Evolutionary conservation across 2,888 invertebrate genomes (phyloP), one percentile per base, ranked within the genome.

Genomic region (Plagodis dolabraria): DNA sequence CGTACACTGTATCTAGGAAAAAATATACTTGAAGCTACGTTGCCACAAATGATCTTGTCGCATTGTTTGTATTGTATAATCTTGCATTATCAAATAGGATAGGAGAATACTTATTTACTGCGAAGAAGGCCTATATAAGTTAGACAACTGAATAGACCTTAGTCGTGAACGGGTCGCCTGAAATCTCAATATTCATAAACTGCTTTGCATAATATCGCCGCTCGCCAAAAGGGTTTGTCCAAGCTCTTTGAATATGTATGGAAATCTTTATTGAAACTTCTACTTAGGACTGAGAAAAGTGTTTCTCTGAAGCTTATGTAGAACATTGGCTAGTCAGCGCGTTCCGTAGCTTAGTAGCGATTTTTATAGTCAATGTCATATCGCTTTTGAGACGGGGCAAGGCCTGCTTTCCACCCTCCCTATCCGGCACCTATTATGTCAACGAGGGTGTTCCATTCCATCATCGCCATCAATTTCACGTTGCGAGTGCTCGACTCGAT

Each of bases 401-500:
- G n/a, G n/a, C n/a, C n/a, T n/a, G n/a, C n/a, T n/a, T n/a, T n/a
- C n/a, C n/a, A n/a, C n/a, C n/a, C n/a, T n/a, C n/a, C n/a, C n/a
- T n/a, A n/a, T n/a, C 45, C 48, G 6, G 22, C 40, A 35, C 34
- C 6, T 33, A 50, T 50, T 50, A 56, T 7, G 22, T 6, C 6
- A 11, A 10, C 33, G 11, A 22, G 9, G 46, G 46, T 50, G 47
- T 51, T 60, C 54, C 10, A 60, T 51, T 60, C 54, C 10, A 60
- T 60, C 60, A 55, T 60, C 10, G 51, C 33, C 44, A 51, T 55
- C 54, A 54, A 55, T 55, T 60, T 46, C 50, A 11, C 42, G 10
- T 46, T 36, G 10, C 42, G 47, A 44, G 42, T 43, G 60, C 62
- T 62, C 60, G 47, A 65, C 64, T 70, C 77, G 71, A 76, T 74